phyloP scores from a whole-genome alignment of 1,140 invertebrate genomes.

The Neotoxoptera formosana region DNA sequence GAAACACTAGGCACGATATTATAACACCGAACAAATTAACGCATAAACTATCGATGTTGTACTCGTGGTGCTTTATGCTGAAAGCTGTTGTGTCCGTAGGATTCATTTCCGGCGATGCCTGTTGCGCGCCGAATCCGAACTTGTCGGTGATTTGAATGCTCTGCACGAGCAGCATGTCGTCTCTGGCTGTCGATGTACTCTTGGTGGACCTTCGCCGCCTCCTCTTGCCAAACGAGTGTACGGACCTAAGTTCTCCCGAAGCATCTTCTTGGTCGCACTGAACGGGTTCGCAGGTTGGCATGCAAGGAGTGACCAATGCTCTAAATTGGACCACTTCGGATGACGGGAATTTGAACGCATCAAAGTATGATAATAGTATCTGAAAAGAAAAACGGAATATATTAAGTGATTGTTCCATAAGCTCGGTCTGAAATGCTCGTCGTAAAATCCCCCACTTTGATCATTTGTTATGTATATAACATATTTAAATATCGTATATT shows the following conservation, averaged over 20 bases:
- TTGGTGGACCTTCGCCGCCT: constrained; percentile 68
- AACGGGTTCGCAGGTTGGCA: constrained; percentile 89
- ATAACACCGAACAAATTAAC: constrained; percentile 78
- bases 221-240: constrained; percentile 81
- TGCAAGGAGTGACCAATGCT: constrained; percentile 90
- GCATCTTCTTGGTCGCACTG: constrained; percentile 82
- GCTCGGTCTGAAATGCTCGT: neutral
- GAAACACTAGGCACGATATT: constrained; percentile 81
- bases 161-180: constrained; percentile 86
- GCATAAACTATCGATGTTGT: constrained; percentile 70
- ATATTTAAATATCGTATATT: neutral
- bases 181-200: constrained; percentile 66
- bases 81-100: constrained; percentile 61
- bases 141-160: constrained; percentile 93
- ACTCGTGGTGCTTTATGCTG: constrained; percentile 68
- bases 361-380: constrained; percentile 89
- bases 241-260: constrained; percentile 79
- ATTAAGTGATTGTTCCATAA: neutral
- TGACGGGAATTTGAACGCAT: constrained; percentile 95
- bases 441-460: neutral
- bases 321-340: constrained; percentile 94
- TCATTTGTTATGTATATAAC: neutral
- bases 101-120: constrained; percentile 63
- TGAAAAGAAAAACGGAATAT: constrained; percentile 62
- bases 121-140: constrained; percentile 74